phyloP scores from a whole-genome alignment of 2,113 vertebrate genomes.

The Mesitornis unicolor region DNA sequence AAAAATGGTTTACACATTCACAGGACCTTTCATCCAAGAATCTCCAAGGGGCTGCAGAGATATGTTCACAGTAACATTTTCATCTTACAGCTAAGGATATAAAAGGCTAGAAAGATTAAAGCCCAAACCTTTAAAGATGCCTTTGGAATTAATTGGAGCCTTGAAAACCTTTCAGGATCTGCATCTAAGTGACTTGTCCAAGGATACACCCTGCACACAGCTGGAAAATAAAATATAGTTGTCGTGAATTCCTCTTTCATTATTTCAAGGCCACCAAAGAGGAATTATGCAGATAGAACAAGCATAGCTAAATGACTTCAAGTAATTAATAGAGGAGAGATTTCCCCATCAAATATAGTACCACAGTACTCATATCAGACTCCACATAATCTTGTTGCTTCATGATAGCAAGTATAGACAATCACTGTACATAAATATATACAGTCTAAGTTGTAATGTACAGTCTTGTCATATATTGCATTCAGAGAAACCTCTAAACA shows the following conservation, averaged over 20 bases:
- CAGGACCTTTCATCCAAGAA: constrained; percentile 6
- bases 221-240: background rate
- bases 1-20: background rate
- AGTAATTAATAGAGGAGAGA: background rate
- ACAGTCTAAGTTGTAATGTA: background rate
- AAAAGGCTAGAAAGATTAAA: constrained; percentile 33
- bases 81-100: background rate
- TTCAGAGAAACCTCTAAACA: background rate
- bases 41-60: background rate
- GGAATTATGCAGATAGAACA: background rate
- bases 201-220: background rate
- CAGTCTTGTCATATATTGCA: background rate
- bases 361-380: background rate
- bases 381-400: background rate
- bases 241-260: background rate
- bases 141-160: background rate
- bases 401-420: background rate
- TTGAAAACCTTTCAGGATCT: constrained; percentile 10
- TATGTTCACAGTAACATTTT: background rate
- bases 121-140: background rate
- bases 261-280: background rate
- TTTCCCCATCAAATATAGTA: background rate
- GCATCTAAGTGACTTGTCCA: background rate
- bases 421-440: background rate
- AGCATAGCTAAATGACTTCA: background rate